Evolutionary conservation across 2,888 invertebrate species (phyloP).

Genomic region (Troglohyphantes excavatus): DNA sequence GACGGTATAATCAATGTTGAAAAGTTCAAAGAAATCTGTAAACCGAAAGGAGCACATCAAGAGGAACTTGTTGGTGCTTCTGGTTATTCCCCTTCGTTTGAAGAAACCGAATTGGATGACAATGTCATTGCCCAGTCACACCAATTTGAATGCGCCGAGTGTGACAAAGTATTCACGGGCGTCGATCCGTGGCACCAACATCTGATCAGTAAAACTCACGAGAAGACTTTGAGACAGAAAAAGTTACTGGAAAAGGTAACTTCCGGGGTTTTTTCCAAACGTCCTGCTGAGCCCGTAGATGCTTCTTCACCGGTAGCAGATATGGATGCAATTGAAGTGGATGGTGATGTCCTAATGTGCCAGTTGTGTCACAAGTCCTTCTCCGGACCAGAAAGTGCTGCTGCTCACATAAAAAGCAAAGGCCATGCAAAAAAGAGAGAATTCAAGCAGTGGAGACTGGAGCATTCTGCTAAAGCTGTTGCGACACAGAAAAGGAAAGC

Average conservation of each 20-base stretch:
- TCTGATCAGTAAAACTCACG: conserved; percentile 9
- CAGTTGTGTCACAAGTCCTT: background rate
- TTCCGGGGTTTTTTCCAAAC: background rate
- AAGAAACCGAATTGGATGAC: background rate
- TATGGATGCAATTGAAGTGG: background rate
- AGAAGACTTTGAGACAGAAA: conserved; percentile 7
- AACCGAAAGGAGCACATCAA: background rate
- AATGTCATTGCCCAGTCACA: background rate
- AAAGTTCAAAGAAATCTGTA: background rate
- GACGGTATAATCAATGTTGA: background rate
- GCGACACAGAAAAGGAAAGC: background rate
- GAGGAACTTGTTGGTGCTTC: background rate
- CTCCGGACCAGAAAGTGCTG: conserved; percentile 7
- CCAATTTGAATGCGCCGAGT: conserved; percentile 7
- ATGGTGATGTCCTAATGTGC: background rate
- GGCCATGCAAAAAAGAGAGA: background rate
- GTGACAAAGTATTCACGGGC: background rate
- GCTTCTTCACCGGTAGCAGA: background rate
- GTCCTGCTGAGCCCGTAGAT: background rate
- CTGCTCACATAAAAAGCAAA: conserved; percentile 5
- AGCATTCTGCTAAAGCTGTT: background rate
- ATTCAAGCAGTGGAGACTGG: background rate
- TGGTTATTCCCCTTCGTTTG: background rate
- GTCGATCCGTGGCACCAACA: conserved; percentile 12
- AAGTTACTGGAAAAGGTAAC: background rate